Evolutionary conservation across 2,113 vertebrate genomes (phyloP).

Genomic region (Myrmophylax atrothorax): DNA sequence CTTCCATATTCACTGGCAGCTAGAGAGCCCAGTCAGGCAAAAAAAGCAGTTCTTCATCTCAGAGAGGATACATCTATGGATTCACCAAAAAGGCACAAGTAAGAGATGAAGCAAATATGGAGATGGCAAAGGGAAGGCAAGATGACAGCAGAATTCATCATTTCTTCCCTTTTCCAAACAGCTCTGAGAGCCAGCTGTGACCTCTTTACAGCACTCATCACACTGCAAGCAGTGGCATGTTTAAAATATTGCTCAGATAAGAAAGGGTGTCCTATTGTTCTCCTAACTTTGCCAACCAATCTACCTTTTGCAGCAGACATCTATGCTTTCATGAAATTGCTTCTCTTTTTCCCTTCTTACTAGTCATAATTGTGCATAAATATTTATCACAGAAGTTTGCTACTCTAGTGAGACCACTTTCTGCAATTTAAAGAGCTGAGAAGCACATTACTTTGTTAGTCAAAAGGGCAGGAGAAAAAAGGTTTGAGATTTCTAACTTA

Average conservation of each 20-base stretch:
- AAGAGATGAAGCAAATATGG: background rate
- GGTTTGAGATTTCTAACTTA: conserved; percentile 29
- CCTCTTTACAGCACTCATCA: background rate
- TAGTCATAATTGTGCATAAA: background rate
- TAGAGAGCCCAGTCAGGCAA: background rate
- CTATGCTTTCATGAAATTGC: background rate
- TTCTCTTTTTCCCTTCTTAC: background rate
- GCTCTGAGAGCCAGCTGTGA: background rate
- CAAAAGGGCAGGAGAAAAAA: conserved; percentile 29
- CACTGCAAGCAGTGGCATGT: background rate
- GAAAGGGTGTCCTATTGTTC: background rate
- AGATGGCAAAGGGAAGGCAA: background rate
- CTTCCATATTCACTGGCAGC: background rate
- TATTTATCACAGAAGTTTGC: conserved; percentile 18
- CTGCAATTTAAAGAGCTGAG: conserved; percentile 6
- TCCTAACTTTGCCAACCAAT: background rate
- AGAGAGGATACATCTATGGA: background rate
- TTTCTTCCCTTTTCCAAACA: background rate
- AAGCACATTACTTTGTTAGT: conserved; percentile 20
- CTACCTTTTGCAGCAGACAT: background rate
- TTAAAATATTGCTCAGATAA: background rate
- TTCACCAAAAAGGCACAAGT: background rate
- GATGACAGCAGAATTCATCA: background rate
- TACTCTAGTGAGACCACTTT: conserved; percentile 18
- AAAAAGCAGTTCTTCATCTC: background rate